phyloP scores from a whole-genome alignment of 2,113 vertebrate species.

The Strigops habroptila region DNA sequence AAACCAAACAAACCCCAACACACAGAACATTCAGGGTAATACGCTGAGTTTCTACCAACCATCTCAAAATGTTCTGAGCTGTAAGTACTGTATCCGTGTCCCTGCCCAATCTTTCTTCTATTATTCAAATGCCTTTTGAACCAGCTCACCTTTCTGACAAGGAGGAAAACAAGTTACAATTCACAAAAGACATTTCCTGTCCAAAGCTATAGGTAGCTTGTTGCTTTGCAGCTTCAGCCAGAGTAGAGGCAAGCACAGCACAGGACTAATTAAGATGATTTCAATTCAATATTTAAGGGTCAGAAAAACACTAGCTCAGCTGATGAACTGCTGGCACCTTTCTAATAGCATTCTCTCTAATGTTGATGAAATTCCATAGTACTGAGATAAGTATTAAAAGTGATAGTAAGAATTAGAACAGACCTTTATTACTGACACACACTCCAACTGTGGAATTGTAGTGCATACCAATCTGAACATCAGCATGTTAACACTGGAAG shows the following conservation, averaged over 20 bases:
- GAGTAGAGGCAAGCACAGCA: neutral
- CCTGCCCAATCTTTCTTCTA: neutral
- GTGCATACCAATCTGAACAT: neutral
- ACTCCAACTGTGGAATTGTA: neutral
- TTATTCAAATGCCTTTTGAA: neutral
- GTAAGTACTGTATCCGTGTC: neutral
- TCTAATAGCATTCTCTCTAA: neutral
- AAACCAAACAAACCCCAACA: neutral
- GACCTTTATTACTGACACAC: neutral
- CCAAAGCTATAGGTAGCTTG: neutral
- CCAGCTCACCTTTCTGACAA: neutral
- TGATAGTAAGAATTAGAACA: neutral
- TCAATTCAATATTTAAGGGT: neutral
- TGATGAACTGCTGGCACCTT: neutral
- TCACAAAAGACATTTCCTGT: neutral
- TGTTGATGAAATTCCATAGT: neutral
- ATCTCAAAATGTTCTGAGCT: neutral
- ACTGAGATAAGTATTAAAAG: neutral
- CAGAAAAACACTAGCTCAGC: neutral
- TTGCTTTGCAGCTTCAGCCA: neutral
- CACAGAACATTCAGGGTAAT: neutral
- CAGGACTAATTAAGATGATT: neutral
- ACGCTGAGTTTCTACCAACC: neutral
- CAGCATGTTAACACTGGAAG: neutral
- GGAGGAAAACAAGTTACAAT: neutral